Evolutionary conservation across 2,888 invertebrate genomes (phyloP).

Genomic region (Strigamia transsilvanica): DNA sequence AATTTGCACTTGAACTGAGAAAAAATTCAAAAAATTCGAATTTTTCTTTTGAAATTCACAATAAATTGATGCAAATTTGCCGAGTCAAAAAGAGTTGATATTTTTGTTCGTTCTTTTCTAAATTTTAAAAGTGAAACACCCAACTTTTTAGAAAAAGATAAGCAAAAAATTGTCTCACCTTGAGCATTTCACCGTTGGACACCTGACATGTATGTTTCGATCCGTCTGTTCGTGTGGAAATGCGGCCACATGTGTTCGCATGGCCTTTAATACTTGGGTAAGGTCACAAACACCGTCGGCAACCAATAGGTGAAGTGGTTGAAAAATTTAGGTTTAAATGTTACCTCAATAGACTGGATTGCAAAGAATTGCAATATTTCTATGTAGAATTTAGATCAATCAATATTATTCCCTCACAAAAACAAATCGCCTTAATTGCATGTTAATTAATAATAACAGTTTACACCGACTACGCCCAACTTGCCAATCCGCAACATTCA

Average conservation of each 20-base stretch:
- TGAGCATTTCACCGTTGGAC: conserved; percentile 20
- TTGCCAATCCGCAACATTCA: no score
- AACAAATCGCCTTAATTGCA: background rate
- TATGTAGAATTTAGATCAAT: background rate
- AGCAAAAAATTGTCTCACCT: conserved; percentile 15
- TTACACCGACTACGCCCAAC: no score
- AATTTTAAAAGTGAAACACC: background rate
- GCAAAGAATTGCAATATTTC: background rate
- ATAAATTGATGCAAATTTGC: no score
- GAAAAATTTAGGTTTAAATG: conserved; percentile 33
- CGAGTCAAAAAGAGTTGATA: background rate
- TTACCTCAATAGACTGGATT: conserved; percentile 3
- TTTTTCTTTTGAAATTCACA: no score
- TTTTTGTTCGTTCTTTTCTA: no score
- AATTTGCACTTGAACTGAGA: no score
- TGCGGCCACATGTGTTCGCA: conserved; percentile 26
- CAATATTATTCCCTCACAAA: background rate
- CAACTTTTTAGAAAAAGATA: background rate
- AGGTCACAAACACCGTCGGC: background rate
- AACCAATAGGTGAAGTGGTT: conserved; percentile 29
- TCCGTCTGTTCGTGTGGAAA: conserved; percentile 31
- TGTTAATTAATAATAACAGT: no score
- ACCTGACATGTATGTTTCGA: conserved; percentile 13
- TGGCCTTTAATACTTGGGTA: conserved; percentile 35
- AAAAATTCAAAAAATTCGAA: no score